Base-by-base conservation (phyloP, 2,113 vertebrate genomes). In the Turnix velox region DNA sequence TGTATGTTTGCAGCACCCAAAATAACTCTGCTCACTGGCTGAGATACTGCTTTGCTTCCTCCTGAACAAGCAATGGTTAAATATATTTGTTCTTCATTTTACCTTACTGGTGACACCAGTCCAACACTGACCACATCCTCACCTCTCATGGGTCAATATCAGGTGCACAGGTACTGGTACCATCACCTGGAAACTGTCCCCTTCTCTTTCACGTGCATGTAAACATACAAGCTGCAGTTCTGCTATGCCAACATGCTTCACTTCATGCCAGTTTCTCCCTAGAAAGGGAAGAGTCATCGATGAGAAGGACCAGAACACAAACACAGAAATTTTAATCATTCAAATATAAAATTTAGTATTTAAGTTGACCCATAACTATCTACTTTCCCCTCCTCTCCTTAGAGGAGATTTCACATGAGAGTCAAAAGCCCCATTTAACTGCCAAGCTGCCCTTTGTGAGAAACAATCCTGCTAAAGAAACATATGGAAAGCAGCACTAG, bases 181-280 rank as follows among this genome's bases (percentile, higher is more conserved):
- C 89, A 99, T 97, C 17, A 98, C 98, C 69, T 99, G 98, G 7
- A 97, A 7, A 14, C 90, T 87, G 7, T 97, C 97, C 6, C 96
- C 97, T 73, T 98, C 98, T 78, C 96, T 98, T 91, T 98, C 98
- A 40, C 95, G 97, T 5, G 97, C 99, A 0, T 98, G 97, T 45
- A 99, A 95, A 76, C 99, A 98, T 77, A 99, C 94, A 12, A 98
- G 93, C 76, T 98, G 98, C 43, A 99, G 98, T 43, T 99, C 98
- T 11, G 97, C 89, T 62, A 98, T 96, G 55, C 97, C 97, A 4
- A 98, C 92, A 16, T 97, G 97, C 18, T 97, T 97, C 66, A 99
- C 98, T 35, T 98, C 98, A 7, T 97, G 98, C 99, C 99, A 99
- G 22, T 95, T 98, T 88, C 98, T 98, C 86, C 96, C 98, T 98